Percentiles rank a stretch among this genome's conserved stretches.
These are phyloP conservation scores for Lathamus discolor DNA, from an alignment of 2,113 vertebrate genomes.

Conservation along the genomic window DNA sequence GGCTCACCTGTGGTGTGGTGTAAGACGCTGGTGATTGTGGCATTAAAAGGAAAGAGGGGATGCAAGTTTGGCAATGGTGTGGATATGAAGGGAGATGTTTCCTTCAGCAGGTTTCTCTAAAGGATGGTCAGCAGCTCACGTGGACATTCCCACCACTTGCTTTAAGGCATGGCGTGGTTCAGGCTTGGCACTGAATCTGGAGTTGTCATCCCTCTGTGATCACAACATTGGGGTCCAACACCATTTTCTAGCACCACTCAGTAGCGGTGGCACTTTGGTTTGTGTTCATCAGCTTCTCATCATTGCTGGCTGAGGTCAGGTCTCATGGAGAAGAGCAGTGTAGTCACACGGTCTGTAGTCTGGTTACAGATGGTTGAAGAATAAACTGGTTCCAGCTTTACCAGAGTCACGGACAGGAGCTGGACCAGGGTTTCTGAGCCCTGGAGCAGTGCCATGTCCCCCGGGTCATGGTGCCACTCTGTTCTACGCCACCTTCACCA, in stretches of 20 bases:
- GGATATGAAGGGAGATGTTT: not conserved
- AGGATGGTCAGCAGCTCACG: accelerated
- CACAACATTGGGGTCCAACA: accelerated
- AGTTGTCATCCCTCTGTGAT: not conserved
- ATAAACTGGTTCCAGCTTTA: not conserved
- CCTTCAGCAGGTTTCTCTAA: not conserved
- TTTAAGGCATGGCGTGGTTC: not conserved
- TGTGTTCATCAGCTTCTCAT: not conserved
- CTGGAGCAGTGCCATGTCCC: not conserved
- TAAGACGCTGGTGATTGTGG: not conserved
- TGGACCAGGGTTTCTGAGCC: not conserved
- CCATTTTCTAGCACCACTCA: accelerated
- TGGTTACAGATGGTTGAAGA: not conserved
- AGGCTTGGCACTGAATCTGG: not conserved
- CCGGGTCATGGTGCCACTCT: accelerated
- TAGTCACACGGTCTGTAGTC: not conserved
- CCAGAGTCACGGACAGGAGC: not conserved
- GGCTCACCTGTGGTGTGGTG: accelerated
- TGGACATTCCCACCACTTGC: accelerated
- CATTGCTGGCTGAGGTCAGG: not conserved
- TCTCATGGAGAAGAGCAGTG: not conserved
- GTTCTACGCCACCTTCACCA: accelerated
- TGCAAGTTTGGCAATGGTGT: not conserved
- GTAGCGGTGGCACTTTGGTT: not conserved
- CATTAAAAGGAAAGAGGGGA: not conserved